phyloP scores from a whole-genome alignment of 1,140 invertebrate species.

The Drosophila sproati region DNA sequence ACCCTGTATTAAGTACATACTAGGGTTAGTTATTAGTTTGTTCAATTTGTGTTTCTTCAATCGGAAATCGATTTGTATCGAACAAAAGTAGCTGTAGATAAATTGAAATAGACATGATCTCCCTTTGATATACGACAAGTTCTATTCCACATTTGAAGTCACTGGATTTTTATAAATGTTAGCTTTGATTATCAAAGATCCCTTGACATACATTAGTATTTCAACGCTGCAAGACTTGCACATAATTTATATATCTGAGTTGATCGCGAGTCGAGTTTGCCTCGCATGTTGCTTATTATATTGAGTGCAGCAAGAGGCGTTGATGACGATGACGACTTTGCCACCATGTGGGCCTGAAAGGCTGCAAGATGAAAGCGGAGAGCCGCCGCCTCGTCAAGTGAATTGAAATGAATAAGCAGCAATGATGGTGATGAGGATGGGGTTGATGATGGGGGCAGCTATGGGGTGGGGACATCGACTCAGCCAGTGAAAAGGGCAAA shows the following conservation, averaged over 20 bases:
- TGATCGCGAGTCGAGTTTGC: slow-evolving; percentile 5
- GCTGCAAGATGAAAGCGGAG: slow-evolving; percentile 57
- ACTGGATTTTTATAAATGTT: neutral
- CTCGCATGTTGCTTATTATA: slow-evolving; percentile 40
- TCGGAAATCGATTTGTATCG: too few relatives aligned
- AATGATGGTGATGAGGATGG: slow-evolving; percentile 24
- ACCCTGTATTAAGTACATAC: too few relatives aligned
- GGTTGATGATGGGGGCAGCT: neutral
- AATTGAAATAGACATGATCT: too few relatives aligned
- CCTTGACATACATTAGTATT: slow-evolving; percentile 11
- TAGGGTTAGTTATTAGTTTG: too few relatives aligned
- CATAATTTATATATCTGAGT: slow-evolving; percentile 68
- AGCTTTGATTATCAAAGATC: slow-evolving; percentile 3
- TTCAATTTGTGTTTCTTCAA: too few relatives aligned
- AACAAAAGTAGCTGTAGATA: too few relatives aligned
- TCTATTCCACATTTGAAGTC: neutral
- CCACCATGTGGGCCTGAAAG: slow-evolving; percentile 67
- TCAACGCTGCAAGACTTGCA: slow-evolving; percentile 51
- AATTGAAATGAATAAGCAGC: slow-evolving; percentile 74
- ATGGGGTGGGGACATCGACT: slow-evolving; percentile 3
- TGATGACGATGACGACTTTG: slow-evolving; percentile 41
- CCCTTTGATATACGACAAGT: too few relatives aligned
- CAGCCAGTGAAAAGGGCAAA: slow-evolving; percentile 55
- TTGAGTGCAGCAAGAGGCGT: slow-evolving; percentile 36
- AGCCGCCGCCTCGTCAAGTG: slow-evolving; percentile 48